Conservation (phyloP, 1,140 invertebrate genomes). For the Pectinophora gossypiella region DNA sequence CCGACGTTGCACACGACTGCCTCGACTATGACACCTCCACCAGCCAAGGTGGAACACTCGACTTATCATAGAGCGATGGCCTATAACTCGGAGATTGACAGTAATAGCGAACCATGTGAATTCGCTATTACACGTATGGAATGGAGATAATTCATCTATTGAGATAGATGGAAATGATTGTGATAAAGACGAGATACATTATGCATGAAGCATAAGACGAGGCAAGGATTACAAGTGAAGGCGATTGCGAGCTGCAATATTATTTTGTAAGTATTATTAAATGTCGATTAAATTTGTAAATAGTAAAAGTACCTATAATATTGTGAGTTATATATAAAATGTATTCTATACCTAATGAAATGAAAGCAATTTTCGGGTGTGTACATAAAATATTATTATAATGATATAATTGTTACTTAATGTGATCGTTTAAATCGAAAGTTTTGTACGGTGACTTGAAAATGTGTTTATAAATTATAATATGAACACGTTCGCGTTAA, state of each 20-base stretch:
- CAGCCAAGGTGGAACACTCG: too few relatives aligned
- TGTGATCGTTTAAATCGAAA: slow-evolving; percentile 54
- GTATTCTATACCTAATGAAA: slow-evolving; percentile 35
- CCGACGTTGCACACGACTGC: too few relatives aligned
- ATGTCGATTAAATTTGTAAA: slow-evolving; percentile 51
- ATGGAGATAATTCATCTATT: background rate
- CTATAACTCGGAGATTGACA: too few relatives aligned
- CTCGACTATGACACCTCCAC: too few relatives aligned
- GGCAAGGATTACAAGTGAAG: slow-evolving; percentile 26
- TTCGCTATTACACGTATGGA: background rate
- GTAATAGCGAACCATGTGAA: too few relatives aligned
- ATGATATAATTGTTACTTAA: slow-evolving; percentile 62
- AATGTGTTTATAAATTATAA: slow-evolving; percentile 14
- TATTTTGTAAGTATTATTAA: slow-evolving; percentile 64
- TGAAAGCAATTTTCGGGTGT: slow-evolving; percentile 63
- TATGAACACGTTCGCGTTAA: too few relatives aligned
- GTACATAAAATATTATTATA: slow-evolving; percentile 57
- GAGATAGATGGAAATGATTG: slow-evolving; percentile 12
- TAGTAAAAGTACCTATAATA: slow-evolving; percentile 44
- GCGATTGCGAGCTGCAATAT: slow-evolving; percentile 69
- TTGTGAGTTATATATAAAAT: slow-evolving; percentile 47
- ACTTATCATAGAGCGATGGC: too few relatives aligned
- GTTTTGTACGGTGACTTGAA: slow-evolving; percentile 41
- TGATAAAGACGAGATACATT: slow-evolving; percentile 15
- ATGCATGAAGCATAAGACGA: slow-evolving; percentile 22